These are phyloP conservation scores for Stictonetta naevosa DNA, from an alignment of 2,113 vertebrate genomes.

Conservation along the genomic window DNA sequence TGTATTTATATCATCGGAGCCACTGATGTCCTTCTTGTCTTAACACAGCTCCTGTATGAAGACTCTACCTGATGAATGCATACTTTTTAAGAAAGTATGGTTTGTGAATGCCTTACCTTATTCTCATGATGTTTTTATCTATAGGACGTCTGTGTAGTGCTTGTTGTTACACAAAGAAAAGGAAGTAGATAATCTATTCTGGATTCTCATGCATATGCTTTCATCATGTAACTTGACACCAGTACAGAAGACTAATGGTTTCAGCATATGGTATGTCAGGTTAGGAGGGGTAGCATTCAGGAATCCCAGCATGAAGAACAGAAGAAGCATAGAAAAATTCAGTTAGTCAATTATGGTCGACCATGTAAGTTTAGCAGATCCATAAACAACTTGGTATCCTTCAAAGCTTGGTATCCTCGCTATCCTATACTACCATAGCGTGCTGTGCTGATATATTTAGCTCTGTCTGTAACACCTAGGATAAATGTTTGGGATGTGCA, in stretches of 20 bases:
- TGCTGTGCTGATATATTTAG: background rate
- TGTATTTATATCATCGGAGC: accelerated
- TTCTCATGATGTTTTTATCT: background rate
- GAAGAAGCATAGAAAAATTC: background rate
- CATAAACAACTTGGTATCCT: background rate
- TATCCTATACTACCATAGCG: too few species aligned
- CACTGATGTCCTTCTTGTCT: background rate
- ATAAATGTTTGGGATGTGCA: background rate
- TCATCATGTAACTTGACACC: background rate
- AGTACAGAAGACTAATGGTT: background rate
- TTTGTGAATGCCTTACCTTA: background rate
- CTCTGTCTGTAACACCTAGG: background rate
- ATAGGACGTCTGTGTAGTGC: background rate
- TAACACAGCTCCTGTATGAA: background rate
- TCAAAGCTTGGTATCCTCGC: background rate
- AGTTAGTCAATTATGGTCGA: background rate
- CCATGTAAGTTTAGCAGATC: too few species aligned
- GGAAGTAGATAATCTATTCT: accelerated
- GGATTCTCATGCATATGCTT: background rate
- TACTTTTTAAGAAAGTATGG: background rate
- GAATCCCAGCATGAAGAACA: background rate
- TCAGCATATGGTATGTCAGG: background rate
- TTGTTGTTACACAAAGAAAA: background rate
- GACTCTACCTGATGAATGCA: background rate
- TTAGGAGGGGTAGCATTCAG: background rate